Base-by-base conservation (phyloP, 2,888 invertebrate genomes). In the Endomychus coccineus region DNA sequence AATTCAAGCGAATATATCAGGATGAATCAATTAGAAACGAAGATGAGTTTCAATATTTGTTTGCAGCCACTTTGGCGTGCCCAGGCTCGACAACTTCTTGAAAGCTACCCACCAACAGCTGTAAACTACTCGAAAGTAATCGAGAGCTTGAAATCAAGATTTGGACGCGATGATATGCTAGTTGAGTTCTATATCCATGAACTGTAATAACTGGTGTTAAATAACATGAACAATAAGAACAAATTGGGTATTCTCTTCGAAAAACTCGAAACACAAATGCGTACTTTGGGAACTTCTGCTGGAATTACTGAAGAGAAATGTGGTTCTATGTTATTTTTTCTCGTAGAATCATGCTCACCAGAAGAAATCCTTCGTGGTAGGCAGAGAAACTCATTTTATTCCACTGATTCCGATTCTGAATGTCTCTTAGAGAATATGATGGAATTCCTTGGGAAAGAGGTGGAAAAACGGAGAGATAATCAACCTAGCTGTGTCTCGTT, bases 81-180 rank as follows among this genome's bases (percentile, higher is more conserved):
- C 12, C 34, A 25, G n/a, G 38, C 38, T 1, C 32, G 34, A 22
- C 9, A 34, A 13, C n/a, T 39, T n/a, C 28, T 34, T 2, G 34
- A 39, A 13, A 34, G 39, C 25, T 34, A 16, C 12, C 34, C 39
- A 17, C 3, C 34, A 6, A 34, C 12, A 10, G 27, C 28, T 3
- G 28, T 34, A n/a, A 34, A 39, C 16, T 39, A 39, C 11, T 4
- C 11, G 13, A 36, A 39, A 19, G 25, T 35, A 10, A 35, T 35
- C 13, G 35, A 34, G 3, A 27, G 34, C 15, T 19, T 33, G 3
- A 22, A 22, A 15, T 12, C 11, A 14, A 13, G 36, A 3, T 38
- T 35, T 27, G 38, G 34, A 17, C 25, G 34, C 9, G 34, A 38
- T 9, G 34, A 38, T 28, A 13, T 35, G 3, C 16, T 2, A 10